Base-by-base conservation (phyloP, 2,797 vertebrate genomes). In the Pseudomugil gertrudae region DNA sequence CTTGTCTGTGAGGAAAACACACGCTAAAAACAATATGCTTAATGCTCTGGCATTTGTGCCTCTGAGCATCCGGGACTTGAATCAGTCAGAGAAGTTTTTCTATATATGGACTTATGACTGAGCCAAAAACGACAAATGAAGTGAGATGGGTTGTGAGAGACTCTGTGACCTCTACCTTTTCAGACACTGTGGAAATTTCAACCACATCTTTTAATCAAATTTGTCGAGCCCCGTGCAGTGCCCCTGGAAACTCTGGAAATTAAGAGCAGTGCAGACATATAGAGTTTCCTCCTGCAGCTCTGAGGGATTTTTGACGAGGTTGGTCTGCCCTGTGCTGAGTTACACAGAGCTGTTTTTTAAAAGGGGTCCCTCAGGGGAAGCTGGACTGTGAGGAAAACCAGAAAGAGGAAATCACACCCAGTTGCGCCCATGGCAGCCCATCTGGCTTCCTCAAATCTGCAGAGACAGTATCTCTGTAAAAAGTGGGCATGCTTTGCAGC, bases 351-450 rank as follows among this genome's bases (percentile, higher is more conserved):
- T 85, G 82, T 87, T 89, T 92, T 90, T 78, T 69, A 83, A 89
- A 80, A 69, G 79, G 84, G 93, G 92, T 93, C 92, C 92, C 88
- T 77, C 69, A 35, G 90, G 92, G 90, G 92, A 86, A 90, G 84
- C 91, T 69, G 91, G 91, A 78, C 87, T 88, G 84, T 73, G 89
- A 92, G 92, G 92, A 83, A 91, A 93, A 88, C 83, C 90, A 90
- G 89, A 92, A 89, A 89, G 85, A 89, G 90, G 91, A 91, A 92
- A 91, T 91, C 86, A 87, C 86, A 91, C 90, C 91, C 90, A 91
- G 83, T 86, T 88, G 76, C 55, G 29, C 82, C 80, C 79, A 64
- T 78, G 61, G 66, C 78, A 68, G 74, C 80, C 60, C 72, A 89
- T 89, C 83, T 88, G 84, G 76, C 72, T 80, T 53, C 35, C 47